Evolutionary conservation across 2,797 vertebrate species (phyloP), one percentile per base, ranked within the genome.

Genomic region (Rhinichthys osculus): DNA sequence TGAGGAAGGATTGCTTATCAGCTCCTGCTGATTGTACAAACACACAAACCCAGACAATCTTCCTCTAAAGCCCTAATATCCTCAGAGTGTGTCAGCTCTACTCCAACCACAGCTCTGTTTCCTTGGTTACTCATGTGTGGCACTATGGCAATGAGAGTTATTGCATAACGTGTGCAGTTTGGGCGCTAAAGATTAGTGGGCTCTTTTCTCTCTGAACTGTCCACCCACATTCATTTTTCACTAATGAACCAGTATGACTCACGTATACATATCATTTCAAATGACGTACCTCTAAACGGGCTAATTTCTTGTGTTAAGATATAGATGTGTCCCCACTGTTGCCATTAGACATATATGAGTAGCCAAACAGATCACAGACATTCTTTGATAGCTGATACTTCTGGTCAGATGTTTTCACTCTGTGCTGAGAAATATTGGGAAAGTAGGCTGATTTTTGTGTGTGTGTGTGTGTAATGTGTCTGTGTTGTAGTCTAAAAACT

Each of bases 51-150:
- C 38, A 84, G 67, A 72, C 88, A 78, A 35, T 50, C 76, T 35
- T 50, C 27, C 78, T 77, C 47, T 87, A 85, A 86, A 90, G 73
- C 86, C 78, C 33, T 30, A 82, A 69, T 83, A 87, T 89, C 84
- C 79, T 78, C 44, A 19, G 70, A 64, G 73, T 47, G 80, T 83
- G 85, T 89, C 85, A 82, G 82, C 67, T 86, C 70, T 82, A 82
- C 59, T 89, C 92, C 89, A 69, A 57, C 81, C 72, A 35, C 85
- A 90, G 81, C 91, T 89, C 90, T 84, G 95, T 96, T 95, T 94
- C 94, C 89, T 81, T 95, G 95, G 95, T 93, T 93, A 95, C 94
- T 88, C 87, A 90, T 93, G 89, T 92, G 91, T 90, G 71, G 85
- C 86, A 94, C 93, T 93, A 92, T 90, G 86, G 87, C 90, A 57